Base-by-base conservation (phyloP, 2,888 invertebrate genomes). In the Clunio marinus region DNA sequence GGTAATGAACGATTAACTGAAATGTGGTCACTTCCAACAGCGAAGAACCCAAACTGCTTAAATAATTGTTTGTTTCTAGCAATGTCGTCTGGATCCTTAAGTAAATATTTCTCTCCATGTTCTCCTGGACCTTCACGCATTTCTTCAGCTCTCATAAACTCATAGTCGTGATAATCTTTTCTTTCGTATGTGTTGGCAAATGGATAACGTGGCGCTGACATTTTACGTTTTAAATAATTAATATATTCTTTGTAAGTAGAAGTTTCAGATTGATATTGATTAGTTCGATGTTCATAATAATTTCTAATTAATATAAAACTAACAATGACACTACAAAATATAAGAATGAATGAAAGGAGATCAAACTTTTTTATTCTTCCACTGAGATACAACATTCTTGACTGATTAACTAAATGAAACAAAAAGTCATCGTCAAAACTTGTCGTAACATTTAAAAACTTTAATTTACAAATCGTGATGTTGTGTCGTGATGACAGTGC, bases 281-380 rank as follows among this genome's bases (percentile, higher is more conserved):
- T 45, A 8, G 55, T 66, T 66, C 32, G 35, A 24, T n/a, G 28
- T 8, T 46, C 66, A 22, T 17, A 55, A 28, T 66, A 55, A 66
- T 17, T 66, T 35, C 24, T 28, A 7, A 66, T 55, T 17, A 66
- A 35, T n/a, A 24, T 15, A 2, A 66, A 15, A 7, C 32, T 22
- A 24, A 66, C 25, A 17, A 66, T n/a, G 17, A 55, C 24, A 3
- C 35, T 20, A n/a, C 22, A n/a, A 13, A 66, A 8, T 7, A 66
- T 55, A 10, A 55, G 17, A 20, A 15, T 15, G 2, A 66, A 10
- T 15, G 66, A 55, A 13, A 66, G 25, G 1, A 66, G 35, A 35
- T 66, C 66, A n/a, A 66, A 35, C 35, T 66, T 66, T n/a, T 46
- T 66, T 24, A 55, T n/a, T 55, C 55, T 66, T 66, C 66, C 66